Evolutionary conservation across 2,113 vertebrate species (phyloP), one percentile per base, ranked within the genome.

Genomic region (Gasterosteus aculeatus): DNA sequence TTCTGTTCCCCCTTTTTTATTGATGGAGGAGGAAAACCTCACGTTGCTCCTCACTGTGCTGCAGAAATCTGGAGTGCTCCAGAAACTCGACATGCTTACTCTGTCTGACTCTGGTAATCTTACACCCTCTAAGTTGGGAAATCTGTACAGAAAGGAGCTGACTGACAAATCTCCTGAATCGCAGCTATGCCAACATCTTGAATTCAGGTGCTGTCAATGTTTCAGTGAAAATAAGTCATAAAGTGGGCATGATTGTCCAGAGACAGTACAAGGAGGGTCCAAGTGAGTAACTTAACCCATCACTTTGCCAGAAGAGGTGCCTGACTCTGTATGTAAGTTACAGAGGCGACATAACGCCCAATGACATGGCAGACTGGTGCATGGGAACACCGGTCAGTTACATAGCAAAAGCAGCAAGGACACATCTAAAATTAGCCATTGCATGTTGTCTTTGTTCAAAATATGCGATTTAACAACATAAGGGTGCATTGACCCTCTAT

Each of bases 11-110:
- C 31, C 10, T n/a, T 18, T 60, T 62, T 26, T 51, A 6, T 56
- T 3, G 3, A 44, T 16, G 69, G 74, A 64, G 47, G 80, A 71
- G 74, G 63, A 49, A 82, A 91, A 84, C 82, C 83, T 65, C 83
- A 82, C 64, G 1, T 11, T 38, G 62, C 73, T 85, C 38, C 16
- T 3, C 64, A 78, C 62, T 18, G 72, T n/a, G 2, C 69, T 16
- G 56, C 69, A n/a, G 29, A 31, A 62, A 58, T 12, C 53, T 75
- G 75, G 78, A 84, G 67, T 81, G 86, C 75, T 56, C 61, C 69
- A 70, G 29, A 65, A 73, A 58, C 10, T 7, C 5, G 12, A 7
- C 4, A 75, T 10, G 41, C n/a, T 38, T 41, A 47, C 14, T 60
- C 6, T 47, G 9, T 8, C 31, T 42, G 42, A 8, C 9, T 61